These are phyloP conservation scores for Scylla paramamosain DNA, from an alignment of 1,140 invertebrate genomes.

Conservation along the genomic window DNA sequence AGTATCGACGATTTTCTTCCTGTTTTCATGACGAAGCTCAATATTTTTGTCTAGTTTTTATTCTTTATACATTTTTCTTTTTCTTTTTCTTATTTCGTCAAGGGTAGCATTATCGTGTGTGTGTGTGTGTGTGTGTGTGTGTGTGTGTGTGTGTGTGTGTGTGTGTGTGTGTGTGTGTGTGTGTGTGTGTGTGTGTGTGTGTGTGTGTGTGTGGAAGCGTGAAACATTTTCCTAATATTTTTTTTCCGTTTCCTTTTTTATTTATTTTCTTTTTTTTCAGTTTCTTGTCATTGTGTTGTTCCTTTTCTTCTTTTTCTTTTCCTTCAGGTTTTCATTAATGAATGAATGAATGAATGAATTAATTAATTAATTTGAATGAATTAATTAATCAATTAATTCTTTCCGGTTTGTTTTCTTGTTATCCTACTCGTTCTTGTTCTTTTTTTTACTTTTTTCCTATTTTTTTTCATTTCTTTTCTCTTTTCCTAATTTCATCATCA, in stretches of 20 bases:
- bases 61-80: not conserved
- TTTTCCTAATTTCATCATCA: no score
- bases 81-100: not conserved
- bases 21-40: not conserved
- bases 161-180: not conserved
- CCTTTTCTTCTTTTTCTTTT: not conserved
- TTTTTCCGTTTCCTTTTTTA: not conserved
- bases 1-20: not conserved
- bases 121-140: conserved; percentile 14
- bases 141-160: conserved; percentile 27
- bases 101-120: not conserved
- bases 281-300: not conserved
- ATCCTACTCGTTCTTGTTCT: no score
- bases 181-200: not conserved
- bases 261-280: not conserved
- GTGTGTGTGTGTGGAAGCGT: no score
- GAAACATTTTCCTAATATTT: not conserved
- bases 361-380: no score
- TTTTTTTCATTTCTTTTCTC: no score
- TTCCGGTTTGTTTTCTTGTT: not conserved
- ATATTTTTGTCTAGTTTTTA: not conserved
- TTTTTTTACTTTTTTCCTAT: no score
- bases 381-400: no score
- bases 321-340: not conserved
- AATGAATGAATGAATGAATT: no score